phyloP scores from a whole-genome alignment of 2,888 invertebrate species.

The Lamellibrachia columna region DNA sequence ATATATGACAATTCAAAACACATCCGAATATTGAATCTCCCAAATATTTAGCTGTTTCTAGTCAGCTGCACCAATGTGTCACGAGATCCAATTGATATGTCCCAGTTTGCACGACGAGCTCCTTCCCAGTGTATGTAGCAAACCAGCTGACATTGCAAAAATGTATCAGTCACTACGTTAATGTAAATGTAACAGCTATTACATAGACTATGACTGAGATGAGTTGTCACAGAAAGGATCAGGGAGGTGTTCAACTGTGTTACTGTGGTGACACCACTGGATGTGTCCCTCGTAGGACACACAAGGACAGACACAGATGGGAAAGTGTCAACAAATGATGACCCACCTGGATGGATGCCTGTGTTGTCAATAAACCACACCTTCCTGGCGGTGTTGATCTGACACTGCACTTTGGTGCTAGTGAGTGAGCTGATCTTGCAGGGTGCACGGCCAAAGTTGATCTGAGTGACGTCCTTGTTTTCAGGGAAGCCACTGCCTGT shows the following conservation, averaged over 20 bases:
- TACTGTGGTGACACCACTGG: not conserved
- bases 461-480: not conserved
- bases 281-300: not conserved
- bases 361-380: not conserved
- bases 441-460: not conserved
- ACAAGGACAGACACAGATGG: not conserved
- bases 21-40: no score
- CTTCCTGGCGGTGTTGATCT: not conserved
- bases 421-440: not conserved
- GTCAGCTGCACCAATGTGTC: no score
- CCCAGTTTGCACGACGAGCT: no score
- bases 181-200: no score
- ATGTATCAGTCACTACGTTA: no score
- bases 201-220: not conserved
- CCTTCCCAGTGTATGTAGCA: no score
- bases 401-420: not conserved
- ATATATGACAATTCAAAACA: no score
- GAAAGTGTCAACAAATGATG: not conserved
- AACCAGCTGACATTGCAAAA: no score
- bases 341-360: conserved; percentile 6
- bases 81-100: no score
- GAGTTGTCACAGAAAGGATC: not conserved
- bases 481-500: not conserved
- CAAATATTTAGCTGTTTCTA: no score
- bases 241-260: not conserved